Base-by-base conservation (phyloP, 2,113 vertebrate species). In the Parus major region DNA sequence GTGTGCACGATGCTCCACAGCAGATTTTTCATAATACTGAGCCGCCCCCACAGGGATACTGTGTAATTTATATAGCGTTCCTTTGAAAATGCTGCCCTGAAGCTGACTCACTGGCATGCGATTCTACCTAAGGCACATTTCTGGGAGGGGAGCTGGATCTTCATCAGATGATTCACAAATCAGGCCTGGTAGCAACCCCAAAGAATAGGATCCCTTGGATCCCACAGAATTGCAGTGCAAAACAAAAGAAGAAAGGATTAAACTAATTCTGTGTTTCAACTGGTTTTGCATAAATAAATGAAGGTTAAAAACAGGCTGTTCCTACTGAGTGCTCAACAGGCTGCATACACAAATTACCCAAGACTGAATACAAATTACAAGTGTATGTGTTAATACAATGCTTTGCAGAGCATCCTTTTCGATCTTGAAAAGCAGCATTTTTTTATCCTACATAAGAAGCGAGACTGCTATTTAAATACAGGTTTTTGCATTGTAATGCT, bases 111-210 rank as follows among this genome's bases (percentile, higher is more conserved):
- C 70, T 65, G 55, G 86, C 86, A 90, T 41, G 69, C 73, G 70
- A 53, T 81, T 82, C 70, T 65, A 93, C 94, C 91, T 83, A 77
- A 79, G 79, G 91, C 96, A 78, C n/a, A 92, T 85, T 69, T 73
- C 92, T 92, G 88, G 93, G 92, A 91, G 89, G 76, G 61, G 89
- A 95, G 65, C 33, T 87, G 86, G 89, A 69, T 91, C 53, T 88
- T 89, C 72, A 96, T 94, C 95, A 92, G 73, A 94, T 94, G 85
- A 95, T 96, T 94, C 95, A 95, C 59, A 93, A 93, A 92, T 93
- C 77, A 79, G 90, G 36, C 83, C 88, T 36, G 17, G 53, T 72
- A 82, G 82, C 87, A 80, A 60, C 12, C 24, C 63, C 35, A 72
- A 88, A 91, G 65, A 61, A 84, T 2, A 69, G 41, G 35, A 81